Evolutionary conservation across 2,797 vertebrate species (phyloP).

Genomic region (Dallia pectoralis): DNA sequence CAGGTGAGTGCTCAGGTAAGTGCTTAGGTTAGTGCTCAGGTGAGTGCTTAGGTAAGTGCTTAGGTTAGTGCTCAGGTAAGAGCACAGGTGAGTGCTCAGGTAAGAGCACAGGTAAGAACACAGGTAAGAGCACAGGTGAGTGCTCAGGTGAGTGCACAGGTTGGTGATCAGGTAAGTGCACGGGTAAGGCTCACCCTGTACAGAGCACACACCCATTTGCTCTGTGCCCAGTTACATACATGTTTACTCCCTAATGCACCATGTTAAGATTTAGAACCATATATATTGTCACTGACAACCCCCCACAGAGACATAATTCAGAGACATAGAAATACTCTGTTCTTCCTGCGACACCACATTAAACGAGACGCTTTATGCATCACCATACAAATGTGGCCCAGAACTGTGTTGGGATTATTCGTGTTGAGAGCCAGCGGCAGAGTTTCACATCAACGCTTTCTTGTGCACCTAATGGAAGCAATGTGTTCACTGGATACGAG

Average conservation of each 20-base stretch:
- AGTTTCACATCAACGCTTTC: background rate
- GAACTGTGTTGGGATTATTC: background rate
- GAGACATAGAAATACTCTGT: conserved; percentile 9
- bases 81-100: too few species aligned
- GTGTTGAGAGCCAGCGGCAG: background rate
- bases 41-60: too few species aligned
- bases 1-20: too few species aligned
- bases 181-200: too few species aligned
- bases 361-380: background rate
- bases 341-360: conserved; percentile 2
- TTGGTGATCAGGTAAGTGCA: too few species aligned
- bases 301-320: background rate
- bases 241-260: background rate
- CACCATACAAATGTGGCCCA: background rate
- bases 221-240: too few species aligned
- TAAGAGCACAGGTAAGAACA: too few species aligned
- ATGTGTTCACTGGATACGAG: conserved; percentile 7
- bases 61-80: too few species aligned
- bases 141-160: too few species aligned
- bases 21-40: too few species aligned
- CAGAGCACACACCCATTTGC: too few species aligned
- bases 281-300: conserved; percentile 8
- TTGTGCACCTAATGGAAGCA: background rate
- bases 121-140: too few species aligned
- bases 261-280: background rate